These are phyloP conservation scores for Limnephilus auricula DNA, from an alignment of 2,888 invertebrate genomes.

Conservation along the genomic window DNA sequence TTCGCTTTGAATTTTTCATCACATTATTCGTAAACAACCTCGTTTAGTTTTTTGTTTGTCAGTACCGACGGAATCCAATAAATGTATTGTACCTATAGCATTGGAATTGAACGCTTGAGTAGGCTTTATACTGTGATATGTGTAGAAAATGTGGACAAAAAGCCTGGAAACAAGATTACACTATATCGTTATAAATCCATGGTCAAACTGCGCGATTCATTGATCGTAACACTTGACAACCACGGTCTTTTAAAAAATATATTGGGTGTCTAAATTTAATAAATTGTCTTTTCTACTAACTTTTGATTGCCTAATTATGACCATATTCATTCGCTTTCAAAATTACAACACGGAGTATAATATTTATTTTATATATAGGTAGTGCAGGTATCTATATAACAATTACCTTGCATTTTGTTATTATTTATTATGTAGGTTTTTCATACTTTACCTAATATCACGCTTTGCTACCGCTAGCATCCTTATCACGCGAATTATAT, in stretches of 20 bases:
- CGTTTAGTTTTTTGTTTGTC: background rate
- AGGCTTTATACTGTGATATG: slow-evolving; percentile 31
- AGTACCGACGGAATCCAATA: background rate
- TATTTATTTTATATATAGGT: background rate
- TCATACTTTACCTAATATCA: background rate
- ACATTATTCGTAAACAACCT: background rate
- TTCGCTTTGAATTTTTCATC: background rate
- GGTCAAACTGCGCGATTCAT: slow-evolving; percentile 23
- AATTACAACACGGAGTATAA: background rate
- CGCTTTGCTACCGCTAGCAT: background rate
- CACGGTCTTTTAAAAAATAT: background rate
- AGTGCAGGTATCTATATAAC: background rate
- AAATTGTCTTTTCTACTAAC: background rate
- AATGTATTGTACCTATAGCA: background rate
- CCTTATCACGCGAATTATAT: background rate
- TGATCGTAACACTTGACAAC: background rate
- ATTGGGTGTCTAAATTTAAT: background rate
- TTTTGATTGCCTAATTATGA: background rate
- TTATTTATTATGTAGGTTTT: background rate
- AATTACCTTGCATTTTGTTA: background rate
- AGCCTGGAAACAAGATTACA: slow-evolving; percentile 21
- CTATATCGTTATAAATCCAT: slow-evolving; percentile 9
- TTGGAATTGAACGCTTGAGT: slow-evolving; percentile 8
- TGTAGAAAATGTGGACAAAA: slow-evolving; percentile 33
- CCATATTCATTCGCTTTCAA: background rate